Conservation (phyloP, 92 coral and sea anemone species). For the Anthopleura xanthogrammica region DNA sequence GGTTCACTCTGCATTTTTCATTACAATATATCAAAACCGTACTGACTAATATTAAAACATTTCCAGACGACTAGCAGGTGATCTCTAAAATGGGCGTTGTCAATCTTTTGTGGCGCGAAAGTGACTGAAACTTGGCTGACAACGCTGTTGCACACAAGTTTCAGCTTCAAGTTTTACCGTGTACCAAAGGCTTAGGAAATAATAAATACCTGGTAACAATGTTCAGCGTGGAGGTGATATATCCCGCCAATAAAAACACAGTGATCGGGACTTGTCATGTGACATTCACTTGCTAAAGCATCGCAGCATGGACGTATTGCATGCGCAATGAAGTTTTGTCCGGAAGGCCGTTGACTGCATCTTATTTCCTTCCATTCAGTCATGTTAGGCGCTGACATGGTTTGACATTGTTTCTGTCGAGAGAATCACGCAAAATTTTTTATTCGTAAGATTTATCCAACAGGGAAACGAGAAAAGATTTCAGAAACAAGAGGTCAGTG, state of each 20-base stretch:
- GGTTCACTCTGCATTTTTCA: too few relatives aligned
- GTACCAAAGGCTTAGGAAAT: neutral
- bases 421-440: neutral
- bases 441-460: too few relatives aligned
- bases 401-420: conserved; percentile 11
- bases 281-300: conserved; percentile 37
- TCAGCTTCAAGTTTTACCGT: too few relatives aligned
- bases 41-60: too few relatives aligned
- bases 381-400: conserved; percentile 16
- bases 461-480: too few relatives aligned
- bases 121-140: too few relatives aligned
- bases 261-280: conserved; percentile 57
- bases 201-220: conserved; percentile 55
- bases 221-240: conserved; percentile 57
- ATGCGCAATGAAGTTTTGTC: conserved; percentile 44
- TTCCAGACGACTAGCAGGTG: too few relatives aligned
- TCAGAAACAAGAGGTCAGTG: too few relatives aligned
- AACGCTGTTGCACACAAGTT: too few relatives aligned
- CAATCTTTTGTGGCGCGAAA: too few relatives aligned
- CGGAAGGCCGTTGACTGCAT: conserved; percentile 52
- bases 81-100: too few relatives aligned
- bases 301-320: conserved; percentile 57
- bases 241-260: conserved; percentile 56
- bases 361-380: conserved; percentile 35
- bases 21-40: too few relatives aligned